Base-by-base conservation (phyloP, 30 jellyfish, hydroid and myxozoan genomes). In the Rhopilema esculentum region DNA sequence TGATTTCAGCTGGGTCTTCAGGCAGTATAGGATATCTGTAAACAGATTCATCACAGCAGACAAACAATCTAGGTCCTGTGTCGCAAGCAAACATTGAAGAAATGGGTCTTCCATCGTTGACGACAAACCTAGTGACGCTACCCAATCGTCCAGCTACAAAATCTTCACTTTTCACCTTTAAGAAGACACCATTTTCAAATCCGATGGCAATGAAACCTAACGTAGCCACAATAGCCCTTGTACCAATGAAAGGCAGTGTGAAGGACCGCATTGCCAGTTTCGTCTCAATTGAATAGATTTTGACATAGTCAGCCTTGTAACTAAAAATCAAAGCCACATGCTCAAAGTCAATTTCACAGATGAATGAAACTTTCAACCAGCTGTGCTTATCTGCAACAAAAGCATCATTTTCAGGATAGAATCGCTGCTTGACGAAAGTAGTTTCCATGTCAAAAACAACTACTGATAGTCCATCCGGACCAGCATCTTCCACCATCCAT, bases 401-500 rank as follows among this genome's bases (percentile, higher is more conserved):
- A 78, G 25, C 20, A 18, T 78, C 65, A 57, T 78, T 78, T 33
- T 78, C 88, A 1, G 88, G 88, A 16, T 52, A 17, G 19, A 78
- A 78, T 49, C 27, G 27, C 0, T 78, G 70, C 78, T 87, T 76
- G 62, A 81, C 49, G 15, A 26, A 40, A 16, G 88, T 51, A 19
- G 86, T 88, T 67, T 27, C 64, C 87, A 88, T 72, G 57, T 88
- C 92, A 71, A 93, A 23, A 49, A 93, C 86, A 17, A 83, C 28
- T 6, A 93, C 71, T 28, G 87, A 83, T 4, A 95, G 83, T 9
- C 97, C 98, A 20, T 79, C 33, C n/a, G 49, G 57, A 53, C 82
- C 92, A 65, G 91, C 96, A 31, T 96, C 82, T 28, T 97, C 91
- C 9, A 86, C 49, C 17, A 87, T 32, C 99, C 99, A 95, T 17